These are phyloP conservation scores for Otus scops DNA, from an alignment of 2,797 vertebrate genomes.

Conservation along the genomic window DNA sequence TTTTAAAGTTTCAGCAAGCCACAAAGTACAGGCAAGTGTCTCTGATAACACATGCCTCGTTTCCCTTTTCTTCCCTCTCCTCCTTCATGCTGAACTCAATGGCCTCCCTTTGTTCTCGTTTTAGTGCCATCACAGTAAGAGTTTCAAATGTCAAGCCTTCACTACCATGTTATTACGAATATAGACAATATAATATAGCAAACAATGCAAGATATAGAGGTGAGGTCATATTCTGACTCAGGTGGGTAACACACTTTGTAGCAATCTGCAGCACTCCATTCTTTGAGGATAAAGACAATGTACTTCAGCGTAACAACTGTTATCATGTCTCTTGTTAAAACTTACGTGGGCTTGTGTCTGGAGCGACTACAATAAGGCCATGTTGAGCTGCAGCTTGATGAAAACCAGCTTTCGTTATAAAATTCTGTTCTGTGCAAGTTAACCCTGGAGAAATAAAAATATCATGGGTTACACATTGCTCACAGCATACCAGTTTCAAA, in stretches of 20 bases:
- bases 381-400: constrained; percentile 88
- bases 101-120: neutral
- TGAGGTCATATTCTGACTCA: neutral
- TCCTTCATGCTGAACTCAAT: neutral
- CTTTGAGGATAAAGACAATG: neutral
- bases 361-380: constrained; percentile 86
- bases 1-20: neutral
- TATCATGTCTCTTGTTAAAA: neutral
- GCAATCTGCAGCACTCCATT: neutral
- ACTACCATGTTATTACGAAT: accelerated
- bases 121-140: neutral
- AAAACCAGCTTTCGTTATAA: constrained; percentile 91
- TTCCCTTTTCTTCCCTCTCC: neutral
- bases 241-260: neutral
- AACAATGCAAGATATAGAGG: neutral
- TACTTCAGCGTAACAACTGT: accelerated
- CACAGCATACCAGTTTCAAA: neutral
- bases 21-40: neutral
- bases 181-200: neutral
- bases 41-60: neutral
- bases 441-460: constrained; percentile 75
- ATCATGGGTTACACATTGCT: neutral
- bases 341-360: constrained; percentile 95
- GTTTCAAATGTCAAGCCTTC: neutral
- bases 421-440: constrained; percentile 96